Evolutionary conservation across 2,888 invertebrate genomes (phyloP), one percentile per base, ranked within the genome.

Genomic region (Phyllotreta striolata): DNA sequence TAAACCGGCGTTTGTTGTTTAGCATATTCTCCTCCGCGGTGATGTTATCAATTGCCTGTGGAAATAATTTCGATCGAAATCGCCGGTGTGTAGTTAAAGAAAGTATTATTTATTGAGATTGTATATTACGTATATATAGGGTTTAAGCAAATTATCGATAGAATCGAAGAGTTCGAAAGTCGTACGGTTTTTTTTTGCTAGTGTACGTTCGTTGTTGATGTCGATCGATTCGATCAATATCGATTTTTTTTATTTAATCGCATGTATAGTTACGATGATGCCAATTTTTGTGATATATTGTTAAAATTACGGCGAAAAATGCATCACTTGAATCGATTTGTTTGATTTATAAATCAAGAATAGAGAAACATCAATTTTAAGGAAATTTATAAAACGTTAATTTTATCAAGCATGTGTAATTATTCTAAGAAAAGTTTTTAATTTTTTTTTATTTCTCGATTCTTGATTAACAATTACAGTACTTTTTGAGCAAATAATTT

Each of bases 221-320:
- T 69, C 67, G 57, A 62, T 63, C n/a, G 54, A 54, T 34, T 62
- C 64, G 35, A 61, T 61, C 38, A 46, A 54, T 41, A 64, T 64
- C 59, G 4, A 24, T 24, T 24, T 67, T 66, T 67, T 68, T 64
- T 51, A 61, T 68, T 64, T 51, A 61, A 54, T 54, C 52, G 62
- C 66, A 62, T 55, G 24, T 24, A 54, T 54, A 62, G 56, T 67
- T 64, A 72, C 68, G 72, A 69, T 73, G 78, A 79, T 79, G 79
- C 79, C 79, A 79, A 79, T 77, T 75, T 77, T 77, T 79, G 78
- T 80, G 79, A 79, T 80, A 79, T 71, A 75, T 65, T 40, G 24
- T 60, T 64, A 51, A n/a, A 34, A 35, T 35, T 57, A 37, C 49
- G 8, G 44, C 46, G 38, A 51, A 56, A 34, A 46, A 34, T 46